phyloP scores from a whole-genome alignment of 2,888 invertebrate genomes.

The Polia nebulosa region DNA sequence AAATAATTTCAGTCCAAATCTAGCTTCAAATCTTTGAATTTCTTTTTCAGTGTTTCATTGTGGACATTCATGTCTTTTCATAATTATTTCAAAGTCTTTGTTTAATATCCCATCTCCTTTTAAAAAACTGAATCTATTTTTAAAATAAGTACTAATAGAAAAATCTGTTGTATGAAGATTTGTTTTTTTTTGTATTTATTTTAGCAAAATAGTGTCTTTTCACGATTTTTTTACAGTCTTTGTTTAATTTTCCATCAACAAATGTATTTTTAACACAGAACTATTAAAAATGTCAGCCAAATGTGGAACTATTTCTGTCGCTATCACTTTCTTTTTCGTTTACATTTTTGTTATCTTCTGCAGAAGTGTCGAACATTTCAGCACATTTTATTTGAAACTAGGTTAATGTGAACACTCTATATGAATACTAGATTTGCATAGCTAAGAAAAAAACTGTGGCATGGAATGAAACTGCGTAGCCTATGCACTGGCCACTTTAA shows the following conservation, averaged over 20 bases:
- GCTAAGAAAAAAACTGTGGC: conserved; percentile 11
- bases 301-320: background rate
- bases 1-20: conserved; percentile 14
- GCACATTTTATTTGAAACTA: conserved; percentile 31
- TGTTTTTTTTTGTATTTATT: background rate
- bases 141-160: background rate
- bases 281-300: background rate
- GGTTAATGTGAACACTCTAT: conserved; percentile 29
- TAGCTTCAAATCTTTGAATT: conserved; percentile 1
- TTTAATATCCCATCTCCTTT: background rate
- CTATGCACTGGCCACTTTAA: background rate
- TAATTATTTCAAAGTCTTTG: background rate
- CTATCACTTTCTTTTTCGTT: conserved; percentile 24
- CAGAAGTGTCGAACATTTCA: conserved; percentile 9
- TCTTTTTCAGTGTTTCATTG: background rate
- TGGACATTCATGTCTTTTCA: background rate
- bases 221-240: background rate
- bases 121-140: no score
- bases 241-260: background rate
- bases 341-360: background rate
- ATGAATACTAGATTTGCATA: conserved; percentile 19
- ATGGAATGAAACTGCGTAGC: conserved; percentile 1
- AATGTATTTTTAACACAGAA: background rate
- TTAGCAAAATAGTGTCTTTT: background rate
- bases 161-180: background rate